These are phyloP conservation scores for Vanessa cardui DNA, from an alignment of 2,888 invertebrate genomes.

Conservation along the genomic window DNA sequence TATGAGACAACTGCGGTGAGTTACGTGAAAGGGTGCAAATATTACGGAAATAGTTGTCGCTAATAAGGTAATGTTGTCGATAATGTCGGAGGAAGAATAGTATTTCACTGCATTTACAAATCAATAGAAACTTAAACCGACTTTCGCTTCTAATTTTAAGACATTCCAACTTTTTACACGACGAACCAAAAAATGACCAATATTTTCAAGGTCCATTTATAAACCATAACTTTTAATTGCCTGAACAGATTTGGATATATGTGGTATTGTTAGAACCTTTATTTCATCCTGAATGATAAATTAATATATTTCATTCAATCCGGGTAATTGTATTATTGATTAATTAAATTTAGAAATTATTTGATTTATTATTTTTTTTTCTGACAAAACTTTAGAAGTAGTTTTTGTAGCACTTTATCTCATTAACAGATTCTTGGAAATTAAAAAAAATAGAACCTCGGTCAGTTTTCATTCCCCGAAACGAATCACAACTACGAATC, in stretches of 20 bases:
- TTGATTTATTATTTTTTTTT: too few relatives aligned
- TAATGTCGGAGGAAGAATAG: constrained; percentile 45
- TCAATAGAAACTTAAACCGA: constrained; percentile 39
- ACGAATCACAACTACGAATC: constrained; percentile 1
- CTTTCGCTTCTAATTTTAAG: constrained; percentile 28
- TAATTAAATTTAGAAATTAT: too few relatives aligned
- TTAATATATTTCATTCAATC: too few relatives aligned
- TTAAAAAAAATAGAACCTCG: not conserved
- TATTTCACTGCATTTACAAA: constrained; percentile 47
- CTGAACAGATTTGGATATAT: too few relatives aligned
- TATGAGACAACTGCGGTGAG: constrained; percentile 47
- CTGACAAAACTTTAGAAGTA: too few relatives aligned
- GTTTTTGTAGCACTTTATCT: too few relatives aligned
- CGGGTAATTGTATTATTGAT: too few relatives aligned
- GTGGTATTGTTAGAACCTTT: too few relatives aligned
- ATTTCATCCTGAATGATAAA: too few relatives aligned
- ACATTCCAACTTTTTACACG: not conserved
- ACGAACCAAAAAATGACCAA: not conserved
- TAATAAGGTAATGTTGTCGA: constrained; percentile 47
- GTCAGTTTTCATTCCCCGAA: not conserved
- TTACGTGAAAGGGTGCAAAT: constrained; percentile 58
- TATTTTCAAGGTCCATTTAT: too few relatives aligned
- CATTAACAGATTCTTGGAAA: too few relatives aligned
- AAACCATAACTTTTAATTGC: too few relatives aligned
- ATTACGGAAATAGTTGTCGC: constrained; percentile 54